phyloP scores from a whole-genome alignment of 2,888 invertebrate genomes.

The Ectemnius cavifrons region DNA sequence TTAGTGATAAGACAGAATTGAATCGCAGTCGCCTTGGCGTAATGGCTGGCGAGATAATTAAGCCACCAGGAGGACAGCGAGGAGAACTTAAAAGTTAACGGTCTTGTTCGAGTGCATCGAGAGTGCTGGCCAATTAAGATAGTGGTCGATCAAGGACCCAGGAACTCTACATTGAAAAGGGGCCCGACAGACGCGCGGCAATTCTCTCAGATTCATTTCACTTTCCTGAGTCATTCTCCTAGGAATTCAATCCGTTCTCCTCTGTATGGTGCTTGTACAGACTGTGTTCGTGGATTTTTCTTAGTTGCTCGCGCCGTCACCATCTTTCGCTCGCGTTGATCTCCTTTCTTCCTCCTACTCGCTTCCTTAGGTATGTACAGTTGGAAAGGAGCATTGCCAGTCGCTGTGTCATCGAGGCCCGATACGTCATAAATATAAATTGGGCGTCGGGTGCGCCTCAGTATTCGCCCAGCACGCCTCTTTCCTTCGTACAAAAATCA shows the following conservation, averaged over 20 bases:
- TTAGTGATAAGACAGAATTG: constrained; percentile 41
- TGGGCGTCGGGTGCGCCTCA: constrained; percentile 51
- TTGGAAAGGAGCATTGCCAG: constrained; percentile 64
- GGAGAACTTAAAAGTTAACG: constrained; percentile 53
- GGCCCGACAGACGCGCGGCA: not conserved
- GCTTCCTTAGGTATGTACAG: too few relatives aligned
- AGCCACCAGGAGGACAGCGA: constrained; percentile 55
- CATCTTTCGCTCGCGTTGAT: constrained; percentile 10
- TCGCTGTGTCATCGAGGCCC: constrained; percentile 70
- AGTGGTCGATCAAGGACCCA: constrained; percentile 40
- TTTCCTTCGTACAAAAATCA: constrained; percentile 11
- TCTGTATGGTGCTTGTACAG: too few relatives aligned
- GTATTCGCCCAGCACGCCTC: constrained; percentile 21
- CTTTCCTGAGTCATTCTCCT: too few relatives aligned
- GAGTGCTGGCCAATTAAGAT: constrained; percentile 58
- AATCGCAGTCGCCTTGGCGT: constrained; percentile 28
- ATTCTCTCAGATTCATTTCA: too few relatives aligned
- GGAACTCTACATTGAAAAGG: not conserved
- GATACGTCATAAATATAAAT: constrained; percentile 70
- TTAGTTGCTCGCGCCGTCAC: constrained; percentile 10
- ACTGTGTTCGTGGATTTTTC: too few relatives aligned
- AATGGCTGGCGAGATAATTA: constrained; percentile 58
- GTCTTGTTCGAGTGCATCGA: constrained; percentile 53
- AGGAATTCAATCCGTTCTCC: too few relatives aligned
- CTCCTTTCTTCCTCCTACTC: constrained; percentile 49